phyloP scores from a whole-genome alignment of 2,888 invertebrate species.

The Latrodectus hesperus region DNA sequence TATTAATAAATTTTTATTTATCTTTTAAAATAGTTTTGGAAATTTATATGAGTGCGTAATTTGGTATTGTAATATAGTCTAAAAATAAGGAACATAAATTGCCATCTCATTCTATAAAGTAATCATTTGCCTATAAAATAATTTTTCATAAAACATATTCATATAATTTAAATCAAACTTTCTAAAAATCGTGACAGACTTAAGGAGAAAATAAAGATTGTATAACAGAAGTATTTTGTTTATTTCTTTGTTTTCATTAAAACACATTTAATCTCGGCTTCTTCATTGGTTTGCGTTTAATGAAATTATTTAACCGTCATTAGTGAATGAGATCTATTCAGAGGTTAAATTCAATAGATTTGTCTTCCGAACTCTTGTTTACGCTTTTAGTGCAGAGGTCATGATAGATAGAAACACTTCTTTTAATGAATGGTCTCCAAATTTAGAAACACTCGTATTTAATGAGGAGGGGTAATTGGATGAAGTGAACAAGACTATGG shows the following conservation, averaged over 20 bases:
- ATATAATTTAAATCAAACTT: not conserved
- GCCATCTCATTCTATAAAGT: no score
- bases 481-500: constrained; percentile 34
- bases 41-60: no score
- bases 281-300: constrained; percentile 28
- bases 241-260: not conserved
- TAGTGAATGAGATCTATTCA: constrained; percentile 53
- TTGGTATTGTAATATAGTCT: no score
- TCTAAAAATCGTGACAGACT: not conserved
- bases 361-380: constrained; percentile 40
- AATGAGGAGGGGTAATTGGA: constrained; percentile 60
- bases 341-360: constrained; percentile 46
- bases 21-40: no score
- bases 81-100: no score
- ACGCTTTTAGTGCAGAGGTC: constrained; percentile 9
- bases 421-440: constrained; percentile 58
- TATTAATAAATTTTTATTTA: no score
- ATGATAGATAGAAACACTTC: constrained; percentile 28
- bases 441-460: constrained; percentile 61
- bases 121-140: no score
- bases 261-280: not conserved
- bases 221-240: not conserved
- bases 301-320: constrained; percentile 53
- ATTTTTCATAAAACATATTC: no score
- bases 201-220: not conserved